A percentile compares a stretch with the other conserved stretches of the same genome.
Conservation (phyloP, 2,797 vertebrate genomes). For the Pitangus sulphuratus region DNA sequence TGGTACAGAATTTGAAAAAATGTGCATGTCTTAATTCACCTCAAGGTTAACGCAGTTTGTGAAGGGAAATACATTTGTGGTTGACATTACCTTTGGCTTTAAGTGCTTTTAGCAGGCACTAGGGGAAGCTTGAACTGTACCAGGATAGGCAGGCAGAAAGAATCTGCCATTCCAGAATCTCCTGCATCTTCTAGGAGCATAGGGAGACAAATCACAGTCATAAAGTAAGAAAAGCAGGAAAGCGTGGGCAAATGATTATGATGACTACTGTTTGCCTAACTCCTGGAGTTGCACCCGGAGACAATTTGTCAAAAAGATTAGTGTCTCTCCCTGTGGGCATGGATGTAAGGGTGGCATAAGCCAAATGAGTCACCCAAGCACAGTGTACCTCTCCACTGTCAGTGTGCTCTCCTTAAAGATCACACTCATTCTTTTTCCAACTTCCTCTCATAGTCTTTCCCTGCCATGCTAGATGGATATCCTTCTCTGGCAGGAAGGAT, state of each 20-base stretch:
- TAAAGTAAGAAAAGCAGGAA: not conserved
- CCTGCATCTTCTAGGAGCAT: not conserved
- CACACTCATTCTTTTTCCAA: not conserved
- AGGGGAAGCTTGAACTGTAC: not conserved
- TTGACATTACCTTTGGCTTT: not conserved
- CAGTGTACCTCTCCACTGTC: not conserved
- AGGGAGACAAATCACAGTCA: not conserved
- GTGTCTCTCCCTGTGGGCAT: not conserved
- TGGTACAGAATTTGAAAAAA: not conserved
- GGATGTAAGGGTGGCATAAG: not conserved
- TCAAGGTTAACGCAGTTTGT: not conserved
- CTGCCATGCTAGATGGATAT: not conserved
- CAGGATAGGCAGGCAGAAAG: not conserved
- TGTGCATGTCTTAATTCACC: not conserved
- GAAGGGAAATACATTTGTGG: not conserved
- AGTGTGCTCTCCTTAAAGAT: not conserved
- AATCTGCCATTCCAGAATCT: not conserved
- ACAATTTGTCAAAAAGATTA: not conserved
- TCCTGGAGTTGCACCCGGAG: not conserved
- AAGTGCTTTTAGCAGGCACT: not conserved
- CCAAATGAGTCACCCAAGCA: accelerated
- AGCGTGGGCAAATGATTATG: not conserved
- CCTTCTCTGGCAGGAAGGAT: not conserved
- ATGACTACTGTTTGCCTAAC: not conserved
- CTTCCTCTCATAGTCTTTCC: not conserved